Base-by-base conservation (phyloP, 2,113 vertebrate genomes). In the Meles meles region DNA sequence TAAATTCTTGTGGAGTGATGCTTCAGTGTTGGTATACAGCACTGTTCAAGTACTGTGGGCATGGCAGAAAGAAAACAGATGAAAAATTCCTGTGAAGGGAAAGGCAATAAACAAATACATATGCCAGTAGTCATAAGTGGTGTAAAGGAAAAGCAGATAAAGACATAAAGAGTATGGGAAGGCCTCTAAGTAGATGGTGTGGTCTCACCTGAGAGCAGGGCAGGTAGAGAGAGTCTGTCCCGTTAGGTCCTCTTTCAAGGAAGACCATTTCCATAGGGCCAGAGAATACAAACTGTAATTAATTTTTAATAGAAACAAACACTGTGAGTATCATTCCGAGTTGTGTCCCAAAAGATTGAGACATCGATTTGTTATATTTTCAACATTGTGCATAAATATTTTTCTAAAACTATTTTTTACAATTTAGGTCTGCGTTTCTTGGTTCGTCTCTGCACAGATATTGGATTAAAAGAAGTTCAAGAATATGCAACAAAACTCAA, bases 381-480 rank as follows among this genome's bases (percentile, higher is more conserved):
- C 49, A 84, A 92, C 49, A 25, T 34, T 29, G 2, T 31, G 29
- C 7, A 20, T 20, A 31, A 37, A 79, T 88, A 34, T 17, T 82
- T 96, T 85, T 74, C 82, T 90, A 84, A 97, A n/a, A 47, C 2
- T 94, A 14, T 88, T 96, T 94, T 97, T 85, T 27, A 96, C 83
- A 95, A 76, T 97, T 93, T 97, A 98, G 99, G 99, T 98, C 98
- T 99, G 49, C 99, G 99, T 27, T 99, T 99, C 98, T 98, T 99
- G 98, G 99, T 99, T 98, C 99, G 99, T 94, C 99, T 99, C 83
- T 99, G 99, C 98, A 99, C 99, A 90, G 99, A 99, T 98, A 99
- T 99, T 99, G 99, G 99, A 8, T 96, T 99, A 98, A 99, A 99
- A 90, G 99, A 99, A 98, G 99, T 99, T 80, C 99, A 99, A 97